These are phyloP conservation scores for Sturmia bella DNA, from an alignment of 2,888 invertebrate species.

Conservation along the genomic window DNA sequence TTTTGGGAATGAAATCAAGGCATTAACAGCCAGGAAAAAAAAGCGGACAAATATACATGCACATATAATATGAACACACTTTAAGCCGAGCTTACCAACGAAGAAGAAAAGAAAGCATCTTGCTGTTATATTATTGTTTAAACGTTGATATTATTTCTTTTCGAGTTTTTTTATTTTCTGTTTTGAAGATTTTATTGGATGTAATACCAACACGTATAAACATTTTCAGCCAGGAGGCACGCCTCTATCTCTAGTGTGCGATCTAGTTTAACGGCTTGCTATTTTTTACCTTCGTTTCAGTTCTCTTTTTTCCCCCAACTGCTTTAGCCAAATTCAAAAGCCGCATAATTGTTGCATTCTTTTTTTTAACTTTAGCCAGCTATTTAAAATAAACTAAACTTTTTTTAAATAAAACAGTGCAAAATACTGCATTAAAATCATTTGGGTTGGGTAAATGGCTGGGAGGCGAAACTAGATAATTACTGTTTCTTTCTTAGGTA, in stretches of 20 bases:
- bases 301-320: conserved; percentile 21
- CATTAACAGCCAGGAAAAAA: conserved; percentile 18
- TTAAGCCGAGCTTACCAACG: conserved; percentile 13
- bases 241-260: conserved; percentile 81
- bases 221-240: conserved; percentile 74
- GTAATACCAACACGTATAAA: conserved; percentile 69
- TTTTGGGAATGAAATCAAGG: conserved; percentile 17
- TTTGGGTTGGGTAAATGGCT: no score
- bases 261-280: conserved; percentile 76
- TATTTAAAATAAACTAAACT: conserved; percentile 1
- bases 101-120: conserved; percentile 63
- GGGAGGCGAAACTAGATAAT: no score
- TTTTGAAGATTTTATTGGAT: conserved; percentile 63
- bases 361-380: conserved; percentile 28
- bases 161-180: conserved; percentile 17
- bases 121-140: conserved; percentile 45
- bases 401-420: no score
- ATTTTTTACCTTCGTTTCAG: conserved; percentile 8
- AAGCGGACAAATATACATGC: background rate
- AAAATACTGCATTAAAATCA: no score
- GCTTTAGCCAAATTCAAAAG: conserved; percentile 50
- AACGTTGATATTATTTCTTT: conserved; percentile 49
- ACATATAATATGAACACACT: background rate
- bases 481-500: no score
- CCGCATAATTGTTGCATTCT: conserved; percentile 64